Conservation (phyloP, 2,888 invertebrate genomes). For the Aphodius granarius region DNA sequence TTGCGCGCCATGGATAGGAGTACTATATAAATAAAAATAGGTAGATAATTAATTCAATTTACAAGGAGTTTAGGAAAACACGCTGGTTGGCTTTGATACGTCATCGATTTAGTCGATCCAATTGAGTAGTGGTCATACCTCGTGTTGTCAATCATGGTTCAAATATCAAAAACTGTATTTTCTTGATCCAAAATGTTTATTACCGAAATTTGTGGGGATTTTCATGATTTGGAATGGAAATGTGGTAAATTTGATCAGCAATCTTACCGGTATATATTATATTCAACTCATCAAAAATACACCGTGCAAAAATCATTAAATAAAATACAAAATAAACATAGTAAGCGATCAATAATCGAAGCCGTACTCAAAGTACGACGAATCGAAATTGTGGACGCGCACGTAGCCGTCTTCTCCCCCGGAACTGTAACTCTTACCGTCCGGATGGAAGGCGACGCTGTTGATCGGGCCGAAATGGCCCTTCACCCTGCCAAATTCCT, state of each 20-base stretch:
- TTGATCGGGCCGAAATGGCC: conserved; percentile 99
- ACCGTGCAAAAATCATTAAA: neutral
- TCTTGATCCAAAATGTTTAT: too few species aligned
- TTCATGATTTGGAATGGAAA: too few species aligned
- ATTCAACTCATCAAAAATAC: neutral
- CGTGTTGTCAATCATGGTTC: too few species aligned
- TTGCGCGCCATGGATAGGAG: too few species aligned
- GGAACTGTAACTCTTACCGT: conserved; percentile 93
- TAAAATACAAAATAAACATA: conserved; percentile 4
- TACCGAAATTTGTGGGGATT: too few species aligned
- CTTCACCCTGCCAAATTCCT: conserved; percentile 96
- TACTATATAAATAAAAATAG: too few species aligned
- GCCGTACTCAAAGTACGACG: conserved; percentile 93
- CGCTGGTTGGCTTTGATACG: too few species aligned
- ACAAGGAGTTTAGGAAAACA: too few species aligned
- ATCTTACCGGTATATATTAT: neutral
- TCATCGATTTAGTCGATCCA: too few species aligned
- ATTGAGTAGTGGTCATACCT: too few species aligned
- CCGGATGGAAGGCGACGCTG: conserved; percentile 96
- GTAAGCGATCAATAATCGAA: conserved; percentile 71
- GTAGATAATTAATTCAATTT: too few species aligned
- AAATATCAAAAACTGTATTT: too few species aligned
- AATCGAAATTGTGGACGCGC: conserved; percentile 94
- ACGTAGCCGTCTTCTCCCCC: conserved; percentile 99
- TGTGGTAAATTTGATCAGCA: neutral